phyloP scores from a whole-genome alignment of 2,797 vertebrate genomes.

The Discoglossus pictus region DNA sequence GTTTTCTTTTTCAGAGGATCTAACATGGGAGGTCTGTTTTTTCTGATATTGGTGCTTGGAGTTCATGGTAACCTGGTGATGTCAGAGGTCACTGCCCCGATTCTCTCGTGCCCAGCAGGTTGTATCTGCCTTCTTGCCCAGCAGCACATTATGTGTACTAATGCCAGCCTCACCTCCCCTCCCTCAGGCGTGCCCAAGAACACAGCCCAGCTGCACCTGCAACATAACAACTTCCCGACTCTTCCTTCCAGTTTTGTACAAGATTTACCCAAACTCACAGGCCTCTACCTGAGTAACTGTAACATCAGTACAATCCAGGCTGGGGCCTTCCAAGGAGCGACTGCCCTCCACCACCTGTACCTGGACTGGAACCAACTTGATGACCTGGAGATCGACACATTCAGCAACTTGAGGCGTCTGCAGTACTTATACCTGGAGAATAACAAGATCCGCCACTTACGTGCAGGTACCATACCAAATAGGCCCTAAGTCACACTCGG shows the following conservation, averaged over 20 bases:
- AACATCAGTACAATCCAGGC: not conserved
- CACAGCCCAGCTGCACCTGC: not conserved
- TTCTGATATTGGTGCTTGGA: constrained; percentile 3
- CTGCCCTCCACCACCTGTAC: constrained; percentile 25
- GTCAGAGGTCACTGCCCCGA: not conserved
- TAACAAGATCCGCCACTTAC: constrained; percentile 40
- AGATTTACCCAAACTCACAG: not conserved
- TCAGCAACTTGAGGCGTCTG: constrained; percentile 38
- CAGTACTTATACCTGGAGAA: constrained; percentile 44
- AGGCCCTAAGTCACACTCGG: too few species aligned
- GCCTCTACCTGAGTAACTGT: constrained; percentile 1
- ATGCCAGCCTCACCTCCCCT: constrained; percentile 3
- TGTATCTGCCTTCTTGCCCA: not conserved
- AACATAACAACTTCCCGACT: not conserved
- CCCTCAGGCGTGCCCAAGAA: not conserved
- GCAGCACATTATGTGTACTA: not conserved
- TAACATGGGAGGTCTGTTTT: constrained; percentile 2
- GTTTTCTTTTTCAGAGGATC: not conserved
- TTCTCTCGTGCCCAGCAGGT: not conserved
- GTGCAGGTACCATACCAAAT: constrained; percentile 47
- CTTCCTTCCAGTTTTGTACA: not conserved
- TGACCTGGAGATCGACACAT: constrained; percentile 20
- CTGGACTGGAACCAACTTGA: constrained; percentile 22
- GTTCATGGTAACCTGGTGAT: not conserved
- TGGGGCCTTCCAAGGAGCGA: not conserved